Base-by-base conservation (phyloP, 2,113 vertebrate genomes). In the Monopterus albus region DNA sequence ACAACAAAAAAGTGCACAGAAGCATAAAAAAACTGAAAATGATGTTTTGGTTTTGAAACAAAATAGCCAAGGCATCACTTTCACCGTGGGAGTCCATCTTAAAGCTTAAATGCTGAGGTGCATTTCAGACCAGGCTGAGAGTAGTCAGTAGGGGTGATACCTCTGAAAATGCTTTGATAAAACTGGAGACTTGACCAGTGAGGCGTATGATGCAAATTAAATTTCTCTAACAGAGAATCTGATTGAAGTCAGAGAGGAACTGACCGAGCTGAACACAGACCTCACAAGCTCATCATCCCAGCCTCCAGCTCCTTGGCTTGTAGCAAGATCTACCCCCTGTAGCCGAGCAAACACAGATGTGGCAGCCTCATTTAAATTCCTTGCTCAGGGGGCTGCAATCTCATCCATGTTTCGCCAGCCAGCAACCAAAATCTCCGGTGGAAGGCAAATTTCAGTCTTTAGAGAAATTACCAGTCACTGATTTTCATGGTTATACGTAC, bases 151-250 rank as follows among this genome's bases (percentile, higher is more conserved):
- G 58, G 59, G 63, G 50, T 56, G 75, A 88, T 61, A 58, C 57
- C 63, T 84, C 57, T 56, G 29, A 88, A 81, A 88, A 84, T 72
- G 26, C 72, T 87, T 79, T 85, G 77, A 84, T 81, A 85, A 91
- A 86, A 87, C 17, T 11, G 60, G 42, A 72, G 68, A 72, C 56
- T 78, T 59, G 72, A 75, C 80, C 33, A 43, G 61, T 72, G 84
- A 89, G 84, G 82, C 60, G 18, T 85, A 70, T 85, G 82, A 92
- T 90, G 87, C 87, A 91, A 91, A 93, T 90, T 84, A 75, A 89
- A 88, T 91, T 89, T 72, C 83, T 89, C 61, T 86, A 66, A 85
- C 68, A 57, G 74, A 86, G 77, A 91, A 88, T 80, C 65, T 83
- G 84, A 90, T 81, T 83, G 81, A 87, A 87, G 87, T 79, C 78